Evolutionary conservation across 1,140 invertebrate genomes (phyloP).

Genomic region (Metopolophium dirhodum): DNA sequence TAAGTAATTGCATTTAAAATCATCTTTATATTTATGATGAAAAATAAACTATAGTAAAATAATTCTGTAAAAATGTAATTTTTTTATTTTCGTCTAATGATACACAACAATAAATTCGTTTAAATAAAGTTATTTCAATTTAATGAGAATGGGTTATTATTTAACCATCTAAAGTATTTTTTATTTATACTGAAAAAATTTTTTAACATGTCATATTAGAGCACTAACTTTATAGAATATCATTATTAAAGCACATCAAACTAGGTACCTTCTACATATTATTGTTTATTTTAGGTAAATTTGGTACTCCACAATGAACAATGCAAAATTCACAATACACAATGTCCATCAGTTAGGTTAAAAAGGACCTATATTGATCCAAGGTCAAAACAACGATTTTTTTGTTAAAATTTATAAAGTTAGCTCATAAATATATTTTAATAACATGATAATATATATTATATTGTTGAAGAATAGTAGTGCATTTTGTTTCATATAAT

Average conservation of each 20-base stretch:
- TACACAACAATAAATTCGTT: neutral
- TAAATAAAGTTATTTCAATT: neutral
- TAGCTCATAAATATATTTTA: neutral
- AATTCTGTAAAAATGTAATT: neutral
- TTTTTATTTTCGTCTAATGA: neutral
- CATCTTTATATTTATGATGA: neutral
- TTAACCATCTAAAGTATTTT: neutral
- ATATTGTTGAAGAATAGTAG: neutral
- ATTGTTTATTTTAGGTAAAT: neutral
- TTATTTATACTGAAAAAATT: neutral
- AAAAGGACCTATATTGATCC: neutral
- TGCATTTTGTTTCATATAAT: neutral
- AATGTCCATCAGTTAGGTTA: neutral
- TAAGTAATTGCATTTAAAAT: neutral
- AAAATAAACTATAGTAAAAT: neutral
- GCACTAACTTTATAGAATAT: neutral
- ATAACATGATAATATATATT: neutral
- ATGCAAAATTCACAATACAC: no score
- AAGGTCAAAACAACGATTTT: neutral
- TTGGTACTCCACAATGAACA: neutral
- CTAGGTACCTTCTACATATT: neutral
- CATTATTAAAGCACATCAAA: neutral
- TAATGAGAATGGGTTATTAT: neutral
- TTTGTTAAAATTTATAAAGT: neutral
- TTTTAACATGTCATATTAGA: neutral